Base-by-base conservation (phyloP, 1,140 invertebrate species). In the Hestina assimilis region DNA sequence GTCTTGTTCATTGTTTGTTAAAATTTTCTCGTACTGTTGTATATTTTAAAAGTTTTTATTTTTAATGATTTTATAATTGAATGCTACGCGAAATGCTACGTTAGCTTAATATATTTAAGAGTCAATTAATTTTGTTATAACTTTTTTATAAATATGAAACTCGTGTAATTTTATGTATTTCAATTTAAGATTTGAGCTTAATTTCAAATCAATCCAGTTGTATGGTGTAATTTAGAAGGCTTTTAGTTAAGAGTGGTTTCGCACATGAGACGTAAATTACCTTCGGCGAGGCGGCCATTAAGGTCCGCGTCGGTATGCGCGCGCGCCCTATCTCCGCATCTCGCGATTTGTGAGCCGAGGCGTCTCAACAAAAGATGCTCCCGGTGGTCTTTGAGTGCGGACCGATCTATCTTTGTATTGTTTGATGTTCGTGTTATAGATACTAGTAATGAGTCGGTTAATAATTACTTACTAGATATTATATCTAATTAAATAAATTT, bases 201-300 rank as follows among this genome's bases (percentile, higher is more conserved):
- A 83, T 87, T 75, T 79, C 61, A 70, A 83, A 83, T 84, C 81
- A 82, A 87, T 84, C 71, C 72, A 66, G 63, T 54, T 72, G 76
- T 75, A 72, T 79, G 57, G 62, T 82, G 75, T 79, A 85, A 87
- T 85, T 87, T 85, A 83, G 72, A 73, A 65, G 75, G 76, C 83
- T 87, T 85, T 87, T 83, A 87, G 83, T 83, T 83, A 83, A 83
- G 73, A 83, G 77, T 75, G 73, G 80, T 80, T 84, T 83, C 78
- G 83, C 83, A 87, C 81, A 87, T 84, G 75, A 83, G 81, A 84
- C 83, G 80, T 84, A 87, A 87, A 84, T 87, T 87, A 82, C 76
- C 67, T 69, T 60, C 58, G 69, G 67, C 72, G 65, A 77, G 79
- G 79, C 72, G 73, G 76, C 79, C 79, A 83, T 84, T 87, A 83